Evolutionary conservation across 2,888 invertebrate genomes (phyloP), one percentile per base, ranked within the genome.

Genomic region (Hanleya hanleyi): DNA sequence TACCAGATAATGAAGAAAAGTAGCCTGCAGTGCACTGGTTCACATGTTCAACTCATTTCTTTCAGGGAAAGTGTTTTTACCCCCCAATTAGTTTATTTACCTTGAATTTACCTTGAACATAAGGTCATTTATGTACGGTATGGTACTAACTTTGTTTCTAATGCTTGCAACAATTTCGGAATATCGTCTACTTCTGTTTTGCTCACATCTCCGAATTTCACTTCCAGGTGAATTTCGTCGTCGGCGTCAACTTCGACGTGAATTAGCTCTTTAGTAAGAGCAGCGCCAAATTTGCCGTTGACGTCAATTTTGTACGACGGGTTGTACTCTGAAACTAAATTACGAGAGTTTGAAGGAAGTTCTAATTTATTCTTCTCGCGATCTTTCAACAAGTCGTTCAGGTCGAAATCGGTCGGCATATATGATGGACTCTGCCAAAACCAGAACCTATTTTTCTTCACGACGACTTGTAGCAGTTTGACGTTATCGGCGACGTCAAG

Each of bases 231-330:
- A 32, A 83, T 76, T 15, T 68, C 70, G 51, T 81, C 80, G 22
- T 64, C 61, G 5, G 76, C 77, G 6, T 79, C 77, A 18, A 83
- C 50, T 38, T 81, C 80, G 33, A 81, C 76, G 72, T 81, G 80
- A 22, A 83, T 38, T 15, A 81, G 70, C 66, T 81, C 82, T 49
- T 81, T 77, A 41, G 71, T 26, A 5, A 83, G 61, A 18, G 80
- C 78, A 1, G 80, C 78, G 22, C 83, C 82, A 77, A 83, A 79
- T 61, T 83, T 82, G 33, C 83, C 83, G 50, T 80, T 81, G 49
- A 83, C 61, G 0, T 81, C 81, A 12, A 83, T 47, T 26, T 81
- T 75, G 15, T 81, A 77, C 35, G 74, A 77, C 22, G 76, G 69
- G 62, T 77, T 75, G 61, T 76, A 81, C n/a, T 76, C 71, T 1